phyloP scores from a whole-genome alignment of 2,888 invertebrate genomes.

The Eupelmus urozonus region DNA sequence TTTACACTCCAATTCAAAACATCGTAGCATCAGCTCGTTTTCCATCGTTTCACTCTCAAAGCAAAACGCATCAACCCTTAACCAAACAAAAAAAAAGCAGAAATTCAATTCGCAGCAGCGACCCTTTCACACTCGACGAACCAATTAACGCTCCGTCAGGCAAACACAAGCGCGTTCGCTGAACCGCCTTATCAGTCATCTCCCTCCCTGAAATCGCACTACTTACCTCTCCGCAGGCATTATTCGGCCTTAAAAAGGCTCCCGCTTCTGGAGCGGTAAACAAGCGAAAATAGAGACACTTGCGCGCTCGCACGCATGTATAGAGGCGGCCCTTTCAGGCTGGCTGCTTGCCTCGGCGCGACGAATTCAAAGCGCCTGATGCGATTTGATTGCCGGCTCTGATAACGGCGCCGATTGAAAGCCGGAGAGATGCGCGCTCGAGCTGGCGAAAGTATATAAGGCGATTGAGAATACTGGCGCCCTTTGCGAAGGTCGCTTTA shows the following conservation, averaged over 20 bases:
- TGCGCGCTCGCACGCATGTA: not conserved
- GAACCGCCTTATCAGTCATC: not conserved
- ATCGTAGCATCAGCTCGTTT: too few species aligned
- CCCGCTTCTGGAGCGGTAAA: not conserved
- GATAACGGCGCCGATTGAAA: constrained; percentile 54
- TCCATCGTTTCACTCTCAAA: too few species aligned
- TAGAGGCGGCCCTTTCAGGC: too few species aligned
- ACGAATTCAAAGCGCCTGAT: constrained; percentile 35
- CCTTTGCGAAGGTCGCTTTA: constrained; percentile 27
- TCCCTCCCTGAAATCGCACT: not conserved
- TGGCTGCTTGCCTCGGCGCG: not conserved
- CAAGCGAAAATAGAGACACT: not conserved
- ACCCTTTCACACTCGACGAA: too few species aligned
- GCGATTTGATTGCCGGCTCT: constrained; percentile 47
- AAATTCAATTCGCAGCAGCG: not conserved
- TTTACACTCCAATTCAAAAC: too few species aligned
- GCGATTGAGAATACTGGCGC: not conserved
- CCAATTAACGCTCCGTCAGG: not conserved
- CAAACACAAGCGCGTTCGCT: constrained; percentile 10
- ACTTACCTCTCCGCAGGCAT: not conserved
- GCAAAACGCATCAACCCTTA: too few species aligned
- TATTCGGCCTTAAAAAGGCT: not conserved
- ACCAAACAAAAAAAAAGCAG: too few species aligned
- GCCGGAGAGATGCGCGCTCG: constrained; percentile 30
- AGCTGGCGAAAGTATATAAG: too few species aligned